Evolutionary conservation across 2,888 invertebrate genomes (phyloP).

Genomic region (Esperia sulphurella): DNA sequence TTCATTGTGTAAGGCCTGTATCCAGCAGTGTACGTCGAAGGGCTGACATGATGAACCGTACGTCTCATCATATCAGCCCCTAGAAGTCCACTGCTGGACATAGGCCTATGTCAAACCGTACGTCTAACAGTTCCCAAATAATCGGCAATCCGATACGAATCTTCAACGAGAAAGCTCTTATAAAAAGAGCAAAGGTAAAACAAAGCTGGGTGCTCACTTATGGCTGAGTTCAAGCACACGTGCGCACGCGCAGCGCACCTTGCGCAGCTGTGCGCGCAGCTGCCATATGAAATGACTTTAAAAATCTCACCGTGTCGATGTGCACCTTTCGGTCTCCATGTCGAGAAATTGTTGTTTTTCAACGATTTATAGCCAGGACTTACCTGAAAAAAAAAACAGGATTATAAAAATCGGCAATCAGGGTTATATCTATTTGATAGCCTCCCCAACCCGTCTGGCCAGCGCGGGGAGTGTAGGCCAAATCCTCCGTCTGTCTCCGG

Average conservation of each 20-base stretch:
- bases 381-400: constrained; percentile 16
- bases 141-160: not conserved
- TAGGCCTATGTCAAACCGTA: too few relatives aligned
- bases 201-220: constrained; percentile 20
- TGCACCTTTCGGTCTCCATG: constrained; percentile 30
- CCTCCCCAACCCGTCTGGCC: too few relatives aligned
- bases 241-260: constrained; percentile 40
- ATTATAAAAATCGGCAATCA: too few relatives aligned
- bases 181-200: constrained; percentile 22
- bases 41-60: too few relatives aligned
- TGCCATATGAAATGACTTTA: constrained; percentile 23
- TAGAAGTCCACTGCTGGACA: too few relatives aligned
- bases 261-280: constrained; percentile 62
- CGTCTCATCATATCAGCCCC: too few relatives aligned
- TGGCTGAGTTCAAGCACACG: constrained; percentile 30
- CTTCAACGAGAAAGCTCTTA: constrained; percentile 6
- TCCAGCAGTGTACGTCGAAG: too few relatives aligned
- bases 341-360: constrained; percentile 20
- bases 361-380: constrained; percentile 11
- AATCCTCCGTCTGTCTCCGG: too few relatives aligned
- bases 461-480: too few relatives aligned
- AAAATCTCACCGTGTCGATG: constrained; percentile 19
- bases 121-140: too few relatives aligned
- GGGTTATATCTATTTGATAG: too few relatives aligned
- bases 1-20: too few relatives aligned